Percentiles rank a stretch among this genome's conserved stretches.
phyloP scores from a whole-genome alignment of 2,888 invertebrate species.

The Heterodera filipjevi region DNA sequence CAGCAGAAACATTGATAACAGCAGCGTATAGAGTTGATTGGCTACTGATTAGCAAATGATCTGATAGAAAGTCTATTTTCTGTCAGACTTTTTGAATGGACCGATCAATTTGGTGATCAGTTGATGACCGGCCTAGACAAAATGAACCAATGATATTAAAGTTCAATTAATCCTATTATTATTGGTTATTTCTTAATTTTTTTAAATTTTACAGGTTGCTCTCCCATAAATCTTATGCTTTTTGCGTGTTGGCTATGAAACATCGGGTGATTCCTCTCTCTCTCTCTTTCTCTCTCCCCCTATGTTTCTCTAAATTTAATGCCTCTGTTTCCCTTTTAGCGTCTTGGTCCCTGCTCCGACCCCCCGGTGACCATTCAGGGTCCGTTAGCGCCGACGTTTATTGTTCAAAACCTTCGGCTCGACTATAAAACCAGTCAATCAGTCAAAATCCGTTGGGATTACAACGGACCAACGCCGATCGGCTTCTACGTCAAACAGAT shows the following conservation, averaged over 20 bases:
- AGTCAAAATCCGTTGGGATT: slow-evolving; percentile 59
- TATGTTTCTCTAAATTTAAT: slow-evolving; percentile 12
- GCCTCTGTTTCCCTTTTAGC: slow-evolving; percentile 46
- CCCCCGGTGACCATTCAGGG: slow-evolving; percentile 55
- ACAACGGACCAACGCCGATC: slow-evolving; percentile 46
- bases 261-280: no score
- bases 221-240: slow-evolving; percentile 63
- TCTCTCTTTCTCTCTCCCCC: slow-evolving; percentile 44
- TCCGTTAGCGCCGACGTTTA: slow-evolving; percentile 52
- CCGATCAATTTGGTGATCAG: no score
- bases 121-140: neutral
- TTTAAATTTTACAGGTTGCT: slow-evolving; percentile 35
- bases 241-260: slow-evolving; percentile 62
- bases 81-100: no score
- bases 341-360: slow-evolving; percentile 63
- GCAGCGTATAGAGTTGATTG: neutral
- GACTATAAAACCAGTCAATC: slow-evolving; percentile 61
- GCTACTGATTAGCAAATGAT: neutral
- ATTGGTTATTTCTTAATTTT: neutral
- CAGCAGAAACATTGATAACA: no score
- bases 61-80: no score
- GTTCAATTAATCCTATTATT: no score
- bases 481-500: slow-evolving; percentile 62
- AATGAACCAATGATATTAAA: no score
- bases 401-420: slow-evolving; percentile 57